phyloP scores from a whole-genome alignment of 2,888 invertebrate species.

The Atrina japonica region DNA sequence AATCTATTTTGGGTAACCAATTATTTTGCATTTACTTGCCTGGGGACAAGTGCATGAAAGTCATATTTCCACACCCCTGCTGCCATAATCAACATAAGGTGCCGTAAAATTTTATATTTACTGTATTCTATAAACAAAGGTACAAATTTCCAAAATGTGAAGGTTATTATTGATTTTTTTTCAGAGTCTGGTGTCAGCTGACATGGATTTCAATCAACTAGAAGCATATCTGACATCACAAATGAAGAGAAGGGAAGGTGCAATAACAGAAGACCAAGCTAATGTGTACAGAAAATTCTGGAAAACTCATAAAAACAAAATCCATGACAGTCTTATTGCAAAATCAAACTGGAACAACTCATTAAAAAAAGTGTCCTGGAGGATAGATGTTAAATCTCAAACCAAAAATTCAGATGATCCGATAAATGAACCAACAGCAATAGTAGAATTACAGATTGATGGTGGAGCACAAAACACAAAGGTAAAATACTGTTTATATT shows the following conservation, averaged over 20 bases:
- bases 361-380: slow-evolving; percentile 75
- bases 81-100: no score
- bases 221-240: slow-evolving; percentile 78
- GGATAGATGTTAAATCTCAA: slow-evolving; percentile 84
- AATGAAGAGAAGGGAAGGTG: slow-evolving; percentile 72
- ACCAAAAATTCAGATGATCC: slow-evolving; percentile 89
- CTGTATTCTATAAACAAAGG: no score
- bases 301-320: slow-evolving; percentile 76
- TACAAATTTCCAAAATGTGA: no score
- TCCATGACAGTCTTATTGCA: slow-evolving; percentile 74
- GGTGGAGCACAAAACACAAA: background rate
- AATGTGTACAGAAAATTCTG: slow-evolving; percentile 76
- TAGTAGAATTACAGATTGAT: slow-evolving; percentile 87
- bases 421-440: slow-evolving; percentile 84
- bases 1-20: no score
- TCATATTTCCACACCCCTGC: no score
- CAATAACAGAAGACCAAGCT: slow-evolving; percentile 76
- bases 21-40: no score
- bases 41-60: no score
- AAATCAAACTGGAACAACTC: slow-evolving; percentile 75
- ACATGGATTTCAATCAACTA: slow-evolving; percentile 78
- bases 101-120: no score
- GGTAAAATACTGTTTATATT: background rate
- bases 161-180: no score
- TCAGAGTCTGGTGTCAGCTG: slow-evolving; percentile 77